phyloP scores from a whole-genome alignment of 2,888 invertebrate genomes.

The Nomada ruficornis region DNA sequence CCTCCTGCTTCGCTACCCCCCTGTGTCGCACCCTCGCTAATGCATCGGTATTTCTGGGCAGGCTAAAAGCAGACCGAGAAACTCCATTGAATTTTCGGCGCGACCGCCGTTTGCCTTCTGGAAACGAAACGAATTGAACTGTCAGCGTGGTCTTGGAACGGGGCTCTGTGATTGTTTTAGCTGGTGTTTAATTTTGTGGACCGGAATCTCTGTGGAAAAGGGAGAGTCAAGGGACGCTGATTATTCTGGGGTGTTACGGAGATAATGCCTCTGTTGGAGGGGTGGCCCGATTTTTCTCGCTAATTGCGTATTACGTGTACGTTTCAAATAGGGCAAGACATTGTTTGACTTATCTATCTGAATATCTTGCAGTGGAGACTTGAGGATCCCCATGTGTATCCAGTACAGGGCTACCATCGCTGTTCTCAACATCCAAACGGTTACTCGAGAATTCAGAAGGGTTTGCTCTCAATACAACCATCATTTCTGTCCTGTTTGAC shows the following conservation, averaged over 20 bases:
- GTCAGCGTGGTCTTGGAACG: background rate
- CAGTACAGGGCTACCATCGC: no score
- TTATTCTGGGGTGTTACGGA: no score
- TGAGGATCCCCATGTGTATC: background rate
- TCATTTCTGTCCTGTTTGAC: no score
- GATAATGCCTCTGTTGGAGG: no score
- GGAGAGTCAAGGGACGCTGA: no score
- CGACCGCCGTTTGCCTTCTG: background rate
- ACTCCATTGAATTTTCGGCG: slow-evolving; percentile 45
- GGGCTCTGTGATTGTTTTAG: background rate
- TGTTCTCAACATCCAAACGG: background rate
- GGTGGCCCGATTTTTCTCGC: no score
- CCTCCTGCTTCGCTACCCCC: background rate
- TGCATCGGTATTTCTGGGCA: slow-evolving; percentile 30
- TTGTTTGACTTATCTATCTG: no score
- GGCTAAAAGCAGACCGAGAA: slow-evolving; percentile 16
- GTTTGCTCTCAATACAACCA: no score
- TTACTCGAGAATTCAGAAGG: background rate
- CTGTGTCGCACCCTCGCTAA: slow-evolving; percentile 15
- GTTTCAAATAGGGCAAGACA: no score
- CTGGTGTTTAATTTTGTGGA: background rate
- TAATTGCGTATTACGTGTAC: no score
- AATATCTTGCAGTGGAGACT: background rate
- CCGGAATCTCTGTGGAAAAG: no score
- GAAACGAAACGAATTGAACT: slow-evolving; percentile 18